Evolutionary conservation across 2,797 vertebrate species (phyloP).

Genomic region (Microctenopoma steveboyesi): DNA sequence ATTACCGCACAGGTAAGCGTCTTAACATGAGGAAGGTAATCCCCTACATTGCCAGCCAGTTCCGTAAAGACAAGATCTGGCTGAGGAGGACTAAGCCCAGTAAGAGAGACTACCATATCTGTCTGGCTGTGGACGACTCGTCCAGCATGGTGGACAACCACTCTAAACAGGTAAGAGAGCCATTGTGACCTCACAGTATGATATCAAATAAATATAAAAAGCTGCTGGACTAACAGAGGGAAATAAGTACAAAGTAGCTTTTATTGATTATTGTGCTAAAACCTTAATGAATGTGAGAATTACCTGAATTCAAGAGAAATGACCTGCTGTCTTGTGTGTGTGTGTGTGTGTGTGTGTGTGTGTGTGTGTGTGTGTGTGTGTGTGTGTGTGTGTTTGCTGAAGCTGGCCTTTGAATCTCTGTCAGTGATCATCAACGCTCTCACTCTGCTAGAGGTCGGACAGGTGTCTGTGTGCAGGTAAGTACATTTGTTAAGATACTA

Average conservation of each 20-base stretch:
- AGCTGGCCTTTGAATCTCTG: slow-evolving; percentile 97
- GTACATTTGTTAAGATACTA: background rate
- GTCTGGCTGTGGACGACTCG: slow-evolving; percentile 96
- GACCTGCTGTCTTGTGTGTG: background rate
- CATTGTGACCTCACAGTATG: background rate
- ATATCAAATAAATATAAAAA: background rate
- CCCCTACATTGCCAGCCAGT: slow-evolving; percentile 97
- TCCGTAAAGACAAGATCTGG: slow-evolving; percentile 99
- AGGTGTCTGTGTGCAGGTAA: slow-evolving; percentile 96
- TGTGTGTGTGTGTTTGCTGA: slow-evolving; percentile 1
- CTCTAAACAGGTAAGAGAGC: slow-evolving; percentile 90
- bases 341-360: background rate
- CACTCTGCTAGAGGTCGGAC: slow-evolving; percentile 94
- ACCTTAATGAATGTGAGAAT: background rate
- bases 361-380: background rate
- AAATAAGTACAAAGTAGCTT: background rate
- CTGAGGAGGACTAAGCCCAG: slow-evolving; percentile 96
- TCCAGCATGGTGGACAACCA: slow-evolving; percentile 99
- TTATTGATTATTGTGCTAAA: background rate
- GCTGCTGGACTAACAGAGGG: background rate
- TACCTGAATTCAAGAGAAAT: too few species aligned
- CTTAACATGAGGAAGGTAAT: slow-evolving; percentile 99
- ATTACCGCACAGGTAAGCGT: slow-evolving; percentile 96
- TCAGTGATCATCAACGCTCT: slow-evolving; percentile 96
- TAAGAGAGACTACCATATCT: slow-evolving; percentile 97